Conservation (phyloP, 1,140 invertebrate genomes). For the Zaprionus nigranus region DNA sequence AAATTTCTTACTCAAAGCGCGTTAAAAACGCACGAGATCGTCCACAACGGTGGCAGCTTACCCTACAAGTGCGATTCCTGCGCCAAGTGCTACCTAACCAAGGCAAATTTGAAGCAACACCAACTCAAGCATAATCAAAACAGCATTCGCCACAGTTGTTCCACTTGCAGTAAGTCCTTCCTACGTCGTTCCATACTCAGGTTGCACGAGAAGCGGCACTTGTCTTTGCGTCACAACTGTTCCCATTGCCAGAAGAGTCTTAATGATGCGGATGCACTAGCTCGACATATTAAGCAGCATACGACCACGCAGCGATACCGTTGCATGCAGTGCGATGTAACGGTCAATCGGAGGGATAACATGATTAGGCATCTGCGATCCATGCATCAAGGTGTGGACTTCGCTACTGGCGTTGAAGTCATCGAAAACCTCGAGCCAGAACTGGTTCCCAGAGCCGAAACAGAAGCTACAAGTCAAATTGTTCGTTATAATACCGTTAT, state of each 20-base stretch:
- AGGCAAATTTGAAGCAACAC: conserved; percentile 84
- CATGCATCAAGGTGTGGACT: conserved; percentile 86
- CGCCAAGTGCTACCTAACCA: conserved; percentile 84
- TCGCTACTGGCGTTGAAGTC: conserved; percentile 51
- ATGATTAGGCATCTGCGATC: conserved; percentile 88
- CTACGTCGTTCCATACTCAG: conserved; percentile 64
- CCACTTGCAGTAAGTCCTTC: conserved; percentile 66
- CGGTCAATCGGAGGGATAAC: conserved; percentile 88
- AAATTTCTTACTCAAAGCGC: conserved; percentile 48
- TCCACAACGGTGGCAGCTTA: conserved; percentile 52
- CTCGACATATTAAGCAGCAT: conserved; percentile 69
- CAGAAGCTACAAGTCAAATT: conserved; percentile 10
- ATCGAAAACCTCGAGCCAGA: not conserved
- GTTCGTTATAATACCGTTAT: conserved; percentile 70
- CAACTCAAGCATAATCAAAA: conserved; percentile 64
- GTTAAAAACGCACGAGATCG: conserved; percentile 43
- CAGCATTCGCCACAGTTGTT: conserved; percentile 49
- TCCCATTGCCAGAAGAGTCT: conserved; percentile 58
- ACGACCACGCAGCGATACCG: conserved; percentile 86
- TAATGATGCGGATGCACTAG: conserved; percentile 63
- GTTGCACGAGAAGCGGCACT: conserved; percentile 63
- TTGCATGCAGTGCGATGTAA: conserved; percentile 87
- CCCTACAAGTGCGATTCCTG: conserved; percentile 84
- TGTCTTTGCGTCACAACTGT: conserved; percentile 46
- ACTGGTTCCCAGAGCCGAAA: not conserved